Percentiles rank a stretch among this genome's conserved stretches.
Conservation (phyloP, 2,797 vertebrate genomes). For the Lepus townsendii region DNA sequence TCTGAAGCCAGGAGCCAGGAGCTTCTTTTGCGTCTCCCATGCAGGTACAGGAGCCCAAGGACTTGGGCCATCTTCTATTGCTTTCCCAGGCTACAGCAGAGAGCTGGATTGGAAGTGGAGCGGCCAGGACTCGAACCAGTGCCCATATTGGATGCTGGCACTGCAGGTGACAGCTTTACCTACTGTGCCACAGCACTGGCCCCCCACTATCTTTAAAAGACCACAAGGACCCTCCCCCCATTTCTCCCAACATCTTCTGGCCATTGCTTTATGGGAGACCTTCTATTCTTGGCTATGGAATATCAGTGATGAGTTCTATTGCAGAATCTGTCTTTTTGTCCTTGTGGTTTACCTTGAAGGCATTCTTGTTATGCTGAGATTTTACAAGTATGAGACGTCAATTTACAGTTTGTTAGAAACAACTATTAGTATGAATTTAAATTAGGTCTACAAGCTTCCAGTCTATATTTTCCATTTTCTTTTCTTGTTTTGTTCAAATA, state of each 20-base stretch:
- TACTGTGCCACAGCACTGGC: no score
- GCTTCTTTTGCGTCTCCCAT: no score
- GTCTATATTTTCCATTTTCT: not conserved
- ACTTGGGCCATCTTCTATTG: no score
- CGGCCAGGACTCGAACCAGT: no score
- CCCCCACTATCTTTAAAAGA: slow-evolving; percentile 21
- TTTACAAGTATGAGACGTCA: not conserved
- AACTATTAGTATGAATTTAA: slow-evolving; percentile 47
- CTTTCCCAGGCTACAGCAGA: no score
- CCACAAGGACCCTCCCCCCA: not conserved
- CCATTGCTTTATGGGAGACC: not conserved
- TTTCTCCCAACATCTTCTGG: not conserved
- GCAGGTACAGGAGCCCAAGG: no score
- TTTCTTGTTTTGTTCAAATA: not conserved
- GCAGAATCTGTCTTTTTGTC: not conserved
- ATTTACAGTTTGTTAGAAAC: not conserved
- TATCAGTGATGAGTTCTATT: not conserved
- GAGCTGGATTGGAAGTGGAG: no score
- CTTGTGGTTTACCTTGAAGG: not conserved
- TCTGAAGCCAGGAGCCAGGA: no score
- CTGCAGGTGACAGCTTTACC: no score
- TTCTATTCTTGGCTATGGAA: not conserved
- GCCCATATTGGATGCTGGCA: no score
- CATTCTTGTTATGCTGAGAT: slow-evolving; percentile 5
- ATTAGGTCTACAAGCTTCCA: not conserved